Evolutionary conservation across 2,113 vertebrate genomes (phyloP).

Genomic region (Ictidomys tridecemlineatus): DNA sequence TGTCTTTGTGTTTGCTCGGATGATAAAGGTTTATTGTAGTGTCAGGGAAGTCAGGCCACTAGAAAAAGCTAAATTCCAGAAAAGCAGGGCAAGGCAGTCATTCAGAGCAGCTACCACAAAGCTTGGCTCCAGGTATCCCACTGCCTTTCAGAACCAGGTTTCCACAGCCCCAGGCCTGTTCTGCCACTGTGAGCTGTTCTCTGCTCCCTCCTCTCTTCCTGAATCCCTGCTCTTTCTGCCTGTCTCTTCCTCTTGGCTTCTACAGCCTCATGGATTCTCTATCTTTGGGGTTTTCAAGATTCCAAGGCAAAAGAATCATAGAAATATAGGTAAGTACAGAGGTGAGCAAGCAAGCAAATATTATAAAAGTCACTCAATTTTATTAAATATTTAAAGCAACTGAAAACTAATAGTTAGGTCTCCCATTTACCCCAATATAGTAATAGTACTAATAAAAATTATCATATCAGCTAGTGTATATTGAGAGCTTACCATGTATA

Average conservation of each 20-base stretch:
- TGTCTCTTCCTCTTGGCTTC: not conserved
- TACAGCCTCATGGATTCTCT: not conserved
- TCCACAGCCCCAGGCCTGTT: not conserved
- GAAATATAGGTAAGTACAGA: not conserved
- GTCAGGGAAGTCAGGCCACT: not conserved
- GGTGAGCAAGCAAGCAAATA: not conserved
- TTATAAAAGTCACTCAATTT: not conserved
- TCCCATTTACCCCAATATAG: not conserved
- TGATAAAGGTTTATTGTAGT: not conserved
- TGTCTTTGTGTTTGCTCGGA: not conserved
- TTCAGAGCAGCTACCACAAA: not conserved
- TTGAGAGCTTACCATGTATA: not conserved
- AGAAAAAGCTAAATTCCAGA: not conserved
- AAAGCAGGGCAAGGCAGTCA: not conserved
- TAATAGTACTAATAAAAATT: not conserved
- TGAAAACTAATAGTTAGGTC: not conserved
- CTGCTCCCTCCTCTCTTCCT: not conserved
- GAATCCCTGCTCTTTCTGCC: not conserved
- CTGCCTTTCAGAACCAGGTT: not conserved
- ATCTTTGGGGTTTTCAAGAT: not conserved
- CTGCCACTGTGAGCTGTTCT: not conserved
- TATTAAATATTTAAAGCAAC: not conserved
- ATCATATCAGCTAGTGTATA: not conserved
- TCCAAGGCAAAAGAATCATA: not conserved
- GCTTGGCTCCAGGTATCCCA: rapidly evolving